These are phyloP conservation scores for Tenthredo notha DNA, from an alignment of 2,888 invertebrate species.

Conservation along the genomic window DNA sequence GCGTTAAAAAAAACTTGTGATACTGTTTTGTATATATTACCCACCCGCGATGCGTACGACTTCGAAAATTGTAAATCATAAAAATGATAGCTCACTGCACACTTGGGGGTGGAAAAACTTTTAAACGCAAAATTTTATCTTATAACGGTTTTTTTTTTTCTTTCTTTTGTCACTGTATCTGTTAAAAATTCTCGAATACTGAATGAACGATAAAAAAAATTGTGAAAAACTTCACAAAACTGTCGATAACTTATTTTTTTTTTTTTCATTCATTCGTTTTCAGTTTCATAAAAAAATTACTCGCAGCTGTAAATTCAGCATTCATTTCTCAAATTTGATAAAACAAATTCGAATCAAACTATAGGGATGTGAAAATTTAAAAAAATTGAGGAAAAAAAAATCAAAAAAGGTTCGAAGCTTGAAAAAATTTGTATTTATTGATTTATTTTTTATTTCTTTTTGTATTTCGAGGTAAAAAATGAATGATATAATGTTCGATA, in stretches of 20 bases:
- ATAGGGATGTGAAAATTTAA: not conserved
- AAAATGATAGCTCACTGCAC: not conserved
- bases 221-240: too few species aligned
- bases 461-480: not conserved
- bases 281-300: not conserved
- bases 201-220: too few species aligned
- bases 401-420: not conserved
- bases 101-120: not conserved
- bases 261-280: not conserved
- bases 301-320: not conserved
- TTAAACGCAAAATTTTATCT: not conserved
- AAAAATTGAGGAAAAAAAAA: not conserved
- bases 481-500: not conserved
- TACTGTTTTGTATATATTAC: not conserved
- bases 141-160: too few species aligned
- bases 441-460: not conserved
- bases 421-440: not conserved
- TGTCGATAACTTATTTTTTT: too few species aligned
- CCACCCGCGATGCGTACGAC: not conserved
- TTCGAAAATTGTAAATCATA: not conserved
- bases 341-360: not conserved
- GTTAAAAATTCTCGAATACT: not conserved
- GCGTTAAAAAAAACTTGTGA: conserved; percentile 9
- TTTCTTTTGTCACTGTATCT: not conserved
- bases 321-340: not conserved